phyloP scores from a whole-genome alignment of 2,797 vertebrate genomes.

The Periophthalmus magnuspinnatus region DNA sequence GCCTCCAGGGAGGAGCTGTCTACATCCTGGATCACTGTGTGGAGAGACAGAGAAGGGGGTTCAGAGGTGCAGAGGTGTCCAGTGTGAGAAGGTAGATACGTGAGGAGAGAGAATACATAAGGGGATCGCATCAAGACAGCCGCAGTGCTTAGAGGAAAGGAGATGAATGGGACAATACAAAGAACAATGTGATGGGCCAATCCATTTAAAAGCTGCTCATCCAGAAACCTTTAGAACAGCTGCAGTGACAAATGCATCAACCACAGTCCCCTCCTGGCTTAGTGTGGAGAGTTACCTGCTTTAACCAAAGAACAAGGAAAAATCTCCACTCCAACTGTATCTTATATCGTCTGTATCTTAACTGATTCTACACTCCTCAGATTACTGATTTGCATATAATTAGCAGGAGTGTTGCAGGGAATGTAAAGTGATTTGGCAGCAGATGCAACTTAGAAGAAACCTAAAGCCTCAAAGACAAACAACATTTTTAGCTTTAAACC shows the following conservation, averaged over 20 bases:
- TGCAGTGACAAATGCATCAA: conserved; percentile 32
- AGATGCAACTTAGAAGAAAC: not conserved
- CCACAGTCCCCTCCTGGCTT: conserved; percentile 7
- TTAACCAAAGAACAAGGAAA: conserved; percentile 1
- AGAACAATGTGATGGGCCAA: conserved; percentile 22
- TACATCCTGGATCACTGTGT: conserved; percentile 92
- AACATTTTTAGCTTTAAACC: no score
- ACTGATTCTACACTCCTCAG: not conserved
- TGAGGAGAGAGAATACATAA: conserved; percentile 5
- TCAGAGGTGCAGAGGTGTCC: not conserved
- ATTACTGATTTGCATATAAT: conserved; percentile 1
- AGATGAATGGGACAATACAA: conserved; percentile 27
- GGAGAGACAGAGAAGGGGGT: conserved; percentile 30
- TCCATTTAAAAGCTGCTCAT: conserved; percentile 33
- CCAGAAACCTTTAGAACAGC: conserved; percentile 37
- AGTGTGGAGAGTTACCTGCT: not conserved
- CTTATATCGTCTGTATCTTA: not conserved
- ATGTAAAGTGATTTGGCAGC: not conserved
- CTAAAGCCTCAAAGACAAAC: not conserved
- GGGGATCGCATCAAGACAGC: conserved; percentile 9
- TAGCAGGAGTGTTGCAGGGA: not conserved
- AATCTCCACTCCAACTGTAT: not conserved
- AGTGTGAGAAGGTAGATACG: not conserved
- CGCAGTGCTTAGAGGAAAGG: conserved; percentile 6
- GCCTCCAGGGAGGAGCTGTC: conserved; percentile 87